Base-by-base conservation (phyloP, 2,888 invertebrate species). In the Helleia helle region DNA sequence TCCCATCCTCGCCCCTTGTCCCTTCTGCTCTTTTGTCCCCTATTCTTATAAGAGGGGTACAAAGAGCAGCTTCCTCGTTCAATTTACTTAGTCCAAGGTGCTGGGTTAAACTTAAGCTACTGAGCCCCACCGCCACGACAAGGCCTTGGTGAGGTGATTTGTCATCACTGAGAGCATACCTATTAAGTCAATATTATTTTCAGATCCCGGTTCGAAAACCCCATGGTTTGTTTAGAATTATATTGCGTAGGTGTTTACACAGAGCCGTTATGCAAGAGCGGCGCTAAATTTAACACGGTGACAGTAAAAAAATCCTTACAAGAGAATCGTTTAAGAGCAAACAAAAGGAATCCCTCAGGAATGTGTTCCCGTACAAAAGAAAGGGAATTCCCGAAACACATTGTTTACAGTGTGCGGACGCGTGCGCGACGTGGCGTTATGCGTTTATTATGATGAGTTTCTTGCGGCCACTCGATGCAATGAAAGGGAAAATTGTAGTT, bases 341-440 rank as follows among this genome's bases (percentile, higher is more conserved):
- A 84, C 81, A 84, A 83, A 83, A 83, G 83, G 83, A 72, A 79
- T 84, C 79, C 83, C 83, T 75, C 56, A 77, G 74, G 81, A 83
- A 83, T 83, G 81, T 62, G 71, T 65, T 67, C 66, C 67, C 63
- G 70, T 62, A 72, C 71, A 77, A 77, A 81, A 79, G 67, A 53
- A 63, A 68, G 81, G 83, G 83, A 72, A 72, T 74, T 79, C 81
- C 83, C 83, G 62, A 83, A 83, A 80, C 68, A 71, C 64, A 72
- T 79, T 83, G 83, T 84, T 83, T 83, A 84, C 83, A 65, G 54
- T 62, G 63, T 57, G 55, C 58, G 52, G 50, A 44, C 59, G 56
- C 58, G 59, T 60, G 61, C 60, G 65, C 56, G 66, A 59, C 62
- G 59, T 59, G 62, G 65, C 58, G 62, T 57, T 69, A 65, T 72